These are phyloP conservation scores for Tribolium madens DNA, from an alignment of 1,140 invertebrate genomes.

Conservation along the genomic window DNA sequence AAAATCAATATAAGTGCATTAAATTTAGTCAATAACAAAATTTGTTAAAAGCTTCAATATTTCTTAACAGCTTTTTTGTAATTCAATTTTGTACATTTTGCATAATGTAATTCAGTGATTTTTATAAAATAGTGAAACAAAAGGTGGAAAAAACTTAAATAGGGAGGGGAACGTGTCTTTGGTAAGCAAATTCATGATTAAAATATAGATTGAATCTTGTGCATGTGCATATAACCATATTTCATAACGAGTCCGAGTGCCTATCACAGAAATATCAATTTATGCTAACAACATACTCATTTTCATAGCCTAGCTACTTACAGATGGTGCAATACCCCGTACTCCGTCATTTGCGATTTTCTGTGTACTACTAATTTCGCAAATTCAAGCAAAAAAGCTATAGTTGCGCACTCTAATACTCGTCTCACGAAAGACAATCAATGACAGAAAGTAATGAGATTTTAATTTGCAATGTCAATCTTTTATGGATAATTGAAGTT, in stretches of 20 bases:
- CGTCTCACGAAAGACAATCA: conserved; percentile 50
- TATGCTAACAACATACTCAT: conserved; percentile 56
- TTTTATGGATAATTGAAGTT: conserved; percentile 37
- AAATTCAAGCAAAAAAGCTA: conserved; percentile 48
- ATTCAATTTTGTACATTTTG: too few relatives aligned
- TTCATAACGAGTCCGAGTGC: conserved; percentile 50
- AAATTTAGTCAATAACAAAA: too few relatives aligned
- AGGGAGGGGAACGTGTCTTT: too few relatives aligned
- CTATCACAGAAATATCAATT: conserved; percentile 58
- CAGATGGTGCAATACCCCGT: conserved; percentile 53
- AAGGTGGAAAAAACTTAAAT: too few relatives aligned
- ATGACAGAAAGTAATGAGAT: conserved; percentile 28
- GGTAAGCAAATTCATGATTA: conserved; percentile 39
- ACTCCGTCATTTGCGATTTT: conserved; percentile 55
- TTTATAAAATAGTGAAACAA: too few relatives aligned
- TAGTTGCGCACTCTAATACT: conserved; percentile 52
- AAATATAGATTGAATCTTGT: conserved; percentile 43
- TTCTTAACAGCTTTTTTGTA: too few relatives aligned
- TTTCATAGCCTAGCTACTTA: conserved; percentile 57
- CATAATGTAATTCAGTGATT: too few relatives aligned
- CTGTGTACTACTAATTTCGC: conserved; percentile 51
- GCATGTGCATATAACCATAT: conserved; percentile 44
- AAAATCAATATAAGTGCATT: too few relatives aligned
- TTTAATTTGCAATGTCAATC: conserved; percentile 35
- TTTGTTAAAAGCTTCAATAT: too few relatives aligned